Evolutionary conservation across 2,113 vertebrate species (phyloP).

Genomic region (Collichthys lucidus): DNA sequence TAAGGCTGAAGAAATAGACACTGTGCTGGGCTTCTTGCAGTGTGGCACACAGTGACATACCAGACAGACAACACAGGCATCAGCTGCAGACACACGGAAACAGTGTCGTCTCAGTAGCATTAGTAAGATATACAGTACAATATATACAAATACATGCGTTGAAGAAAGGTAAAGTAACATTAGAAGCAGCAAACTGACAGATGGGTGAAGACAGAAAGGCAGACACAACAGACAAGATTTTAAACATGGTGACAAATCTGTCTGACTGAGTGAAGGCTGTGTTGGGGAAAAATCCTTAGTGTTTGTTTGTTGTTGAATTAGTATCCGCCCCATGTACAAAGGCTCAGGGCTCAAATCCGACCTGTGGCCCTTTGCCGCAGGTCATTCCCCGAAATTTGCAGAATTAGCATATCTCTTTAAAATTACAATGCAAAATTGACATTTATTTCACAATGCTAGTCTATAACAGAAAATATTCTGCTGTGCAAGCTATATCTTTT

Average conservation of each 20-base stretch:
- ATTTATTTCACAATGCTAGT: too few relatives aligned
- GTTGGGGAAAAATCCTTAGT: too few relatives aligned
- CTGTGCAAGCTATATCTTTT: too few relatives aligned
- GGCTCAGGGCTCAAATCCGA: too few relatives aligned
- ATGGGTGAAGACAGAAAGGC: background rate
- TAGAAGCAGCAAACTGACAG: background rate
- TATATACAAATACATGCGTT: background rate
- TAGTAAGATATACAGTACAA: background rate
- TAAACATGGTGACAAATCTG: constrained; percentile 2
- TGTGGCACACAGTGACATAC: too few relatives aligned
- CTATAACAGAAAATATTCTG: too few relatives aligned
- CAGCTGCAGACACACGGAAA: background rate
- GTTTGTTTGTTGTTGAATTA: background rate
- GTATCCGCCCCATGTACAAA: too few relatives aligned
- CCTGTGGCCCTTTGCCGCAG: too few relatives aligned
- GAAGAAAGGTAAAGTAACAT: background rate
- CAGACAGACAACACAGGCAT: background rate
- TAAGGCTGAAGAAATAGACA: too few relatives aligned
- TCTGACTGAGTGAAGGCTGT: background rate
- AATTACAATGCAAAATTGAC: background rate
- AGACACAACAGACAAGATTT: background rate
- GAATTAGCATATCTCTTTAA: background rate
- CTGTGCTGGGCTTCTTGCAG: too few relatives aligned
- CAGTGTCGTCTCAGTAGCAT: background rate
- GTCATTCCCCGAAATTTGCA: too few relatives aligned